Evolutionary conservation across 2,113 vertebrate species (phyloP).

Genomic region (Falcunculus frontatus): DNA sequence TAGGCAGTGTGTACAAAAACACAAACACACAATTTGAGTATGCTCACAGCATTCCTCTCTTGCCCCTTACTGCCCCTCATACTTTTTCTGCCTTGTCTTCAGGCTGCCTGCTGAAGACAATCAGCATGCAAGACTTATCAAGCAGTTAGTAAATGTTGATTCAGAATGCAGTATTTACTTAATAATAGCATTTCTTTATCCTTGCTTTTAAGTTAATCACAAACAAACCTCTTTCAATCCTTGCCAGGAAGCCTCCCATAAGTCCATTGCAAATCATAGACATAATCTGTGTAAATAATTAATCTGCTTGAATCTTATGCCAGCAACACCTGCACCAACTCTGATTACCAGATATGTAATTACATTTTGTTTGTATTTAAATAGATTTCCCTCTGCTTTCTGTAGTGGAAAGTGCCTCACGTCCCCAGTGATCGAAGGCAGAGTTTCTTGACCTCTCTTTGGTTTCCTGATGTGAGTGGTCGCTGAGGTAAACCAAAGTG

Average conservation of each 20-base stretch:
- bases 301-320: conserved; percentile 60
- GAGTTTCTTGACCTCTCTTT: background rate
- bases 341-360: conserved; percentile 58
- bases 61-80: accelerated
- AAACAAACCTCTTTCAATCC: conserved; percentile 12
- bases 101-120: background rate
- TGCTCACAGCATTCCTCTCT: background rate
- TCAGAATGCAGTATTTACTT: conserved; percentile 35
- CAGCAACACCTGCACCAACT: conserved; percentile 55
- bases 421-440: background rate
- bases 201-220: conserved; percentile 67
- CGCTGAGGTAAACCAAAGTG: background rate
- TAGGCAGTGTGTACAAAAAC: background rate
- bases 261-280: conserved; percentile 50
- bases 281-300: conserved; percentile 64
- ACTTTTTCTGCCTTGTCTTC: background rate
- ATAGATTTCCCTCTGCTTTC: conserved; percentile 25
- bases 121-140: background rate
- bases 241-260: conserved; percentile 42
- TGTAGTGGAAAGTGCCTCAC: background rate
- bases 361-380: conserved; percentile 47
- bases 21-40: background rate
- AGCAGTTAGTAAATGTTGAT: conserved; percentile 36
- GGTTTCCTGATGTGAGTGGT: background rate
- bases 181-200: conserved; percentile 47